A percentile compares a stretch with the other conserved stretches of the same genome.
These are phyloP conservation scores for Arctia plantaginis DNA, from an alignment of 2,888 invertebrate species.

Conservation along the genomic window DNA sequence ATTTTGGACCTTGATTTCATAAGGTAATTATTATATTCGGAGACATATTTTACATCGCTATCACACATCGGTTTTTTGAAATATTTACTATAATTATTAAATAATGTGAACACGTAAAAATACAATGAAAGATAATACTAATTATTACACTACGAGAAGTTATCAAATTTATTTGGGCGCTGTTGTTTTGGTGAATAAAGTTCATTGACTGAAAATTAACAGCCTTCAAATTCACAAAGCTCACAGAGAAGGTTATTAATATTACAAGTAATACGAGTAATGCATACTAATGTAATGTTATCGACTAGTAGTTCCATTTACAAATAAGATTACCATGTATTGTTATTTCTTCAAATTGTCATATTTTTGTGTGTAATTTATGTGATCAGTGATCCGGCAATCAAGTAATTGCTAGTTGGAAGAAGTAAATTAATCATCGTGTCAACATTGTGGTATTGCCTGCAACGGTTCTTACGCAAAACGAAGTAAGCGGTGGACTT, in stretches of 20 bases:
- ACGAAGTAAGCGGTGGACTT: constrained; percentile 75
- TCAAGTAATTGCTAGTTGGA: constrained; percentile 42
- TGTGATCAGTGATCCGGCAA: constrained; percentile 24
- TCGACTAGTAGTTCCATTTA: neutral
- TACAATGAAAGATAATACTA: too few species aligned
- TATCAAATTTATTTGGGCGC: neutral
- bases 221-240: neutral
- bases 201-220: too few species aligned
- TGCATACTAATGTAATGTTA: neutral
- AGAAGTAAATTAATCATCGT: constrained; percentile 60
- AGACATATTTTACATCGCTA: too few species aligned
- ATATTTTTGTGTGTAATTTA: neutral
- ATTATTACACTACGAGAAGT: too few species aligned
- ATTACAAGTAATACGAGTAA: neutral
- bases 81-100: too few species aligned
- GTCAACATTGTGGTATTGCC: constrained; percentile 65
- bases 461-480: constrained; percentile 77
- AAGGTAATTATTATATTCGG: too few species aligned
- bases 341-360: neutral
- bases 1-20: too few species aligned
- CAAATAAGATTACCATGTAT: neutral
- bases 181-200: neutral
- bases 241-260: neutral
- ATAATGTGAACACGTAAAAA: too few species aligned
- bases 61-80: too few species aligned